phyloP scores from a whole-genome alignment of 2,113 vertebrate genomes.

The Cyanocitta stelleri region DNA sequence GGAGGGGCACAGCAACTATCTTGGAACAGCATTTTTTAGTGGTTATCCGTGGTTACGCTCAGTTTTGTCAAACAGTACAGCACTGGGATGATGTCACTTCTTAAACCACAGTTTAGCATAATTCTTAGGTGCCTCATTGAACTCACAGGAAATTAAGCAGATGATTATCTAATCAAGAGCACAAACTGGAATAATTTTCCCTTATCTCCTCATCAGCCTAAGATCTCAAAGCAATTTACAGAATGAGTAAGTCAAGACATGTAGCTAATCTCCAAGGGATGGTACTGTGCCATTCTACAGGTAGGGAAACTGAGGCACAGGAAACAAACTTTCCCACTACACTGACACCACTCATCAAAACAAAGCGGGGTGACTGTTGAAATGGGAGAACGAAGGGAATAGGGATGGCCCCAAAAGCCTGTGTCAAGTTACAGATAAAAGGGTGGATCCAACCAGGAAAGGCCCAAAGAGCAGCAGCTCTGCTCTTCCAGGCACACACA shows the following conservation, averaged over 20 bases:
- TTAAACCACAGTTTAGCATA: constrained; percentile 36
- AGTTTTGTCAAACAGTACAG: background rate
- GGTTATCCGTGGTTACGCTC: background rate
- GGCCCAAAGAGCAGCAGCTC: background rate
- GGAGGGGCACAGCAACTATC: background rate
- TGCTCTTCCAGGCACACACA: background rate
- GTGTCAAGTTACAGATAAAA: background rate
- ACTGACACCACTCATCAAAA: background rate
- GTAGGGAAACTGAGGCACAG: background rate
- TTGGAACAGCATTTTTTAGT: background rate
- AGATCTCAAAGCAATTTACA: constrained; percentile 40
- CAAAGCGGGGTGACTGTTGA: background rate
- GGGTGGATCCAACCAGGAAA: background rate
- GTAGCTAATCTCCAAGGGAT: background rate
- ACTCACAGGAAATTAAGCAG: constrained; percentile 62
- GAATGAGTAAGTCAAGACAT: constrained; percentile 15
- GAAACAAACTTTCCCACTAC: background rate
- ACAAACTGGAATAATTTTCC: constrained; percentile 56
- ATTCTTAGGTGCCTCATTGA: constrained; percentile 50
- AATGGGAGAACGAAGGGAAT: background rate
- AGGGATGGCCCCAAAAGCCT: background rate
- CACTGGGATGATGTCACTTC: constrained; percentile 18
- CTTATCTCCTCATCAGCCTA: constrained; percentile 50
- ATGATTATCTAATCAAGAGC: constrained; percentile 63
- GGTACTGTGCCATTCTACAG: background rate